Evolutionary conservation across 2,797 vertebrate genomes (phyloP).

Genomic region (Rhabdophis nuchalis): DNA sequence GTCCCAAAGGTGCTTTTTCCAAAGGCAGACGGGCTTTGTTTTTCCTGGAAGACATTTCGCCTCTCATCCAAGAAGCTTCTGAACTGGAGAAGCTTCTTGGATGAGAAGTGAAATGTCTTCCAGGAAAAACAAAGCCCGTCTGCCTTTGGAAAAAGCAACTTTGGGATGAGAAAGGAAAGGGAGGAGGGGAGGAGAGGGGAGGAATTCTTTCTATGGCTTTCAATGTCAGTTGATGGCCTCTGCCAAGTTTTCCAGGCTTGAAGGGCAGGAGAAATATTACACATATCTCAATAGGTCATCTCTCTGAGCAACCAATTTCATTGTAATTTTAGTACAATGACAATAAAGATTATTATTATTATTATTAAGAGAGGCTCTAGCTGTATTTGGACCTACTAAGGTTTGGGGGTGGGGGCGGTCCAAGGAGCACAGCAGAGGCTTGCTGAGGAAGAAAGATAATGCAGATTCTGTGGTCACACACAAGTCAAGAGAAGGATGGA

Average conservation of each 20-base stretch:
- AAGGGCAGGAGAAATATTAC: not conserved
- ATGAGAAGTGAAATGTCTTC: not conserved
- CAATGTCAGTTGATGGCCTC: slow-evolving; percentile 18
- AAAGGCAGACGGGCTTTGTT: not conserved
- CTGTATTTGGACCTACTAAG: not conserved
- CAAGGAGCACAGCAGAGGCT: not conserved
- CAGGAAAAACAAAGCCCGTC: no score
- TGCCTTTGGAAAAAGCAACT: not conserved
- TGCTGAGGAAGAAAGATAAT: not conserved
- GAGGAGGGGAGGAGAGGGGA: slow-evolving; percentile 26
- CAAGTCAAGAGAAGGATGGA: not conserved
- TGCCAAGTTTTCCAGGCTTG: not conserved
- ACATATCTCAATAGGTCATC: not conserved
- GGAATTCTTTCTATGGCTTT: slow-evolving; percentile 46
- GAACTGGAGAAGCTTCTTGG: not conserved
- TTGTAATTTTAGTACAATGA: no score
- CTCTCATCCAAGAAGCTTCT: not conserved
- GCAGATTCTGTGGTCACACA: not conserved
- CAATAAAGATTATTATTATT: no score
- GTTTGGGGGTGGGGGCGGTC: not conserved
- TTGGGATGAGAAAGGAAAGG: not conserved
- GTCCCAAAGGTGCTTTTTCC: not conserved
- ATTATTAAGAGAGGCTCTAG: not conserved
- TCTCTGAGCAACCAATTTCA: not conserved
- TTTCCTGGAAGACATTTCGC: not conserved